Conservation (phyloP, 1,140 invertebrate genomes). For the Potamilus streckersoni region DNA sequence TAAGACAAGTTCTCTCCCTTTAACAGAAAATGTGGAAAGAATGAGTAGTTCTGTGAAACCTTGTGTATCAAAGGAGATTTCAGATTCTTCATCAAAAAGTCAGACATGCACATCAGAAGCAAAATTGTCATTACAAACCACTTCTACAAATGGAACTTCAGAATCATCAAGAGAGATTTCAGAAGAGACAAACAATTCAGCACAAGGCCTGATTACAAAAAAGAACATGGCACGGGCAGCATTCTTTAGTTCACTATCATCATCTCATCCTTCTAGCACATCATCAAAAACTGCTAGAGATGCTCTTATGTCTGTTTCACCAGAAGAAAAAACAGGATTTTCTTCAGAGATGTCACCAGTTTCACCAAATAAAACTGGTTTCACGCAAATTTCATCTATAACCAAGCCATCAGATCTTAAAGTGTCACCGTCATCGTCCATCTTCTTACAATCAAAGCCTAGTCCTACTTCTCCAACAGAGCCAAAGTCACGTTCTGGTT, state of each 20-base stretch:
- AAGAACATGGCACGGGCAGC: conserved; percentile 41
- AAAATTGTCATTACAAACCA: conserved; percentile 17
- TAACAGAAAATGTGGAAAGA: not conserved
- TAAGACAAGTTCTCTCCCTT: not conserved
- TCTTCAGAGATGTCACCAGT: conserved; percentile 11
- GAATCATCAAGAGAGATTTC: conserved; percentile 16
- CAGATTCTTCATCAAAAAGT: not conserved
- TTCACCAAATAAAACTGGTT: conserved; percentile 18
- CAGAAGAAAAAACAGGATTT: conserved; percentile 15
- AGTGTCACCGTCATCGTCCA: conserved; percentile 9
- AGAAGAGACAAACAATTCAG: conserved; percentile 11
- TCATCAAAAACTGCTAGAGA: conserved; percentile 17
- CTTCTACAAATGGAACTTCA: conserved; percentile 18
- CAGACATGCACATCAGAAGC: not conserved
- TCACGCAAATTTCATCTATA: conserved; percentile 3
- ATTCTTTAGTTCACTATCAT: conserved; percentile 48
- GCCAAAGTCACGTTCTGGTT: conserved; percentile 15
- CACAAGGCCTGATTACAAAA: conserved; percentile 20
- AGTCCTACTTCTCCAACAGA: conserved; percentile 23
- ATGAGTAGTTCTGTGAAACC: not conserved
- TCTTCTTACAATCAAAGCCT: conserved; percentile 16
- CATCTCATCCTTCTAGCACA: conserved; percentile 31
- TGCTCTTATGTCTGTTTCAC: conserved; percentile 17
- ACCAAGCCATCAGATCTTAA: conserved; percentile 23
- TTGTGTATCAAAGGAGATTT: not conserved